Evolutionary conservation across 1,140 invertebrate genomes (phyloP).

Genomic region (Mesaphorura yosii): DNA sequence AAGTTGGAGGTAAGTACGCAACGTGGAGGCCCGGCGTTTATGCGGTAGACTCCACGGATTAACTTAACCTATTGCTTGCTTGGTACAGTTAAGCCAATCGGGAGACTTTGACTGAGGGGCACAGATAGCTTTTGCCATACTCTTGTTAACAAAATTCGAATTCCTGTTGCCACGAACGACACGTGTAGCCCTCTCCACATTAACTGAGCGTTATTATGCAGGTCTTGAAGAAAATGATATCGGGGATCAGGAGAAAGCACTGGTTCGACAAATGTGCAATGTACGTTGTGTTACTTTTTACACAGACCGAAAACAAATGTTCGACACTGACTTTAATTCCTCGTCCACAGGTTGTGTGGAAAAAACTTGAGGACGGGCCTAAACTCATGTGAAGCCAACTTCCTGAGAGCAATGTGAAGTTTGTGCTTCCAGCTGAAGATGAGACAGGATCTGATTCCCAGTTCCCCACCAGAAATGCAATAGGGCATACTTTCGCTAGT

Average conservation of each 20-base stretch:
- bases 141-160: too few relatives aligned
- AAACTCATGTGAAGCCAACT: conserved; percentile 32
- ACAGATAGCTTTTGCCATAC: too few relatives aligned
- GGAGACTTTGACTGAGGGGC: too few relatives aligned
- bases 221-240: conserved; percentile 41
- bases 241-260: conserved; percentile 80
- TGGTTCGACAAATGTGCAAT: conserved; percentile 93
- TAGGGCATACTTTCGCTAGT: neutral
- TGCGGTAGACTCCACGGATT: too few relatives aligned
- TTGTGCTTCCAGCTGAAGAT: neutral
- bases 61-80: too few relatives aligned
- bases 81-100: too few relatives aligned
- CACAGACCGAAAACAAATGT: neutral
- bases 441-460: neutral
- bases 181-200: too few relatives aligned
- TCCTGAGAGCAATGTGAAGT: neutral
- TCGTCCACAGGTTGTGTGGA: conserved; percentile 51
- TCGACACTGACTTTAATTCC: conserved; percentile 7
- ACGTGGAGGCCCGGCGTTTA: too few relatives aligned
- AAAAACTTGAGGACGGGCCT: conserved; percentile 53
- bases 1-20: too few relatives aligned
- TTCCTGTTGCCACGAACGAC: too few relatives aligned
- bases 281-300: conserved; percentile 44
- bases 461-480: neutral
- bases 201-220: too few relatives aligned